These are phyloP conservation scores for Kryphioiulus occultus DNA, from an alignment of 2,888 invertebrate genomes.

Conservation along the genomic window DNA sequence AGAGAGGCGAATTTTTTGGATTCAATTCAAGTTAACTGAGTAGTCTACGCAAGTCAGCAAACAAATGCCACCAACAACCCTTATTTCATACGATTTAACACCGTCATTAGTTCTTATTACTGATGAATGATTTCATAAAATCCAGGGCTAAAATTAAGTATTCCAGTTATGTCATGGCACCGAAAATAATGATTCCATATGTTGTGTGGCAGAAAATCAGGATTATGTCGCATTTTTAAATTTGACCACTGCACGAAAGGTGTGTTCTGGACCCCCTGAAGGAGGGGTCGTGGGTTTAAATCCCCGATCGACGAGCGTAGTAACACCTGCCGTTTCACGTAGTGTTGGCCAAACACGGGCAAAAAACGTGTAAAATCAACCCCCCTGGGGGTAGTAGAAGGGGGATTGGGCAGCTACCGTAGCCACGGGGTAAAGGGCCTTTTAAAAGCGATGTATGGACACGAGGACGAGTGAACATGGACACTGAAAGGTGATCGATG, in stretches of 20 bases:
- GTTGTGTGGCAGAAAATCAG: too few species aligned
- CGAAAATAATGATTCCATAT: too few species aligned
- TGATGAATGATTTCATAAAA: too few species aligned
- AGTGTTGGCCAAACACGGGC: background rate
- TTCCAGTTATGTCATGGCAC: too few species aligned
- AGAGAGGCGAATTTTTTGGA: too few species aligned
- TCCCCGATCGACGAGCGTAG: background rate
- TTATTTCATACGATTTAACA: too few species aligned
- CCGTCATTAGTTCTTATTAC: too few species aligned
- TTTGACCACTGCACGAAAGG: background rate
- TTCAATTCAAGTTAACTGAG: too few species aligned
- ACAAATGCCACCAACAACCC: too few species aligned
- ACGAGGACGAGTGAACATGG: background rate
- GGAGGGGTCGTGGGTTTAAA: background rate
- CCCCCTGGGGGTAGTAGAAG: background rate
- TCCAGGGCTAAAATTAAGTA: too few species aligned
- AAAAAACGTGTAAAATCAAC: background rate
- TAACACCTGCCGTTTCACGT: background rate
- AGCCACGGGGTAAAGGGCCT: background rate
- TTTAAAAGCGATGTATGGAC: slow-evolving; percentile 11
- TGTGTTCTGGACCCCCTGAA: background rate
- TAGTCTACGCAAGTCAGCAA: too few species aligned
- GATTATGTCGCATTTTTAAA: background rate
- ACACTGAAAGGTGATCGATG: background rate
- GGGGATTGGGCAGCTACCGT: background rate